phyloP scores from a whole-genome alignment of 2,113 vertebrate species.

The Cololabis saira region DNA sequence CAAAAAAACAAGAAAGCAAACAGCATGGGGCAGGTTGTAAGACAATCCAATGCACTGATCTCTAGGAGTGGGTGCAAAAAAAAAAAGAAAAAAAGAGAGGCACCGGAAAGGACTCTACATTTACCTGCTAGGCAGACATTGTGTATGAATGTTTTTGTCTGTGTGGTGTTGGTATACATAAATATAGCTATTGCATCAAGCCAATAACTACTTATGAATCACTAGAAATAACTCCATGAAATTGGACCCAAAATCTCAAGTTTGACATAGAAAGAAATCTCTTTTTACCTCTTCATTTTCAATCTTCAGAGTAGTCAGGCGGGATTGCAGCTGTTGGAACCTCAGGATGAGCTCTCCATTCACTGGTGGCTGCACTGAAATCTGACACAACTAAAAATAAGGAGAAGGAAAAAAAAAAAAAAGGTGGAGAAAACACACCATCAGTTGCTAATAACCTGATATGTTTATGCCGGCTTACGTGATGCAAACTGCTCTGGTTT shows the following conservation, averaged over 20 bases:
- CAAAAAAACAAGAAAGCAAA: background rate
- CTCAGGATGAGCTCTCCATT: constrained; percentile 94
- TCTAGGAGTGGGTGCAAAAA: constrained; percentile 32
- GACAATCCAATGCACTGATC: too few relatives aligned
- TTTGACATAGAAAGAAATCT: background rate
- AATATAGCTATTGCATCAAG: too few relatives aligned
- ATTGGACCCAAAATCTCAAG: background rate
- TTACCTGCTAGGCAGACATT: too few relatives aligned
- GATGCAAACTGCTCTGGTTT: background rate
- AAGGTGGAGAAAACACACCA: background rate
- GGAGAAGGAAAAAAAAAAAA: background rate
- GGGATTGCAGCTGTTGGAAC: constrained; percentile 96
- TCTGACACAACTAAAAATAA: constrained; percentile 88
- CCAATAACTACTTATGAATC: too few relatives aligned
- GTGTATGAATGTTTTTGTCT: too few relatives aligned
- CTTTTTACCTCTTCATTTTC: constrained; percentile 95
- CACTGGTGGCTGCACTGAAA: constrained; percentile 93
- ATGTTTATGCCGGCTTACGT: background rate
- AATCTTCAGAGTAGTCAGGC: constrained; percentile 94
- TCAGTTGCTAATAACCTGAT: background rate
- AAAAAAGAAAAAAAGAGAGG: constrained; percentile 16
- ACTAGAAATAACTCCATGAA: constrained; percentile 3
- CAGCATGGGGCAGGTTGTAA: constrained; percentile 15
- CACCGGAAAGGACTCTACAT: too few relatives aligned
- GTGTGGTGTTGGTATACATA: too few relatives aligned